These are phyloP conservation scores for Melanocharis versteri DNA, from an alignment of 2,113 vertebrate species.

Conservation along the genomic window DNA sequence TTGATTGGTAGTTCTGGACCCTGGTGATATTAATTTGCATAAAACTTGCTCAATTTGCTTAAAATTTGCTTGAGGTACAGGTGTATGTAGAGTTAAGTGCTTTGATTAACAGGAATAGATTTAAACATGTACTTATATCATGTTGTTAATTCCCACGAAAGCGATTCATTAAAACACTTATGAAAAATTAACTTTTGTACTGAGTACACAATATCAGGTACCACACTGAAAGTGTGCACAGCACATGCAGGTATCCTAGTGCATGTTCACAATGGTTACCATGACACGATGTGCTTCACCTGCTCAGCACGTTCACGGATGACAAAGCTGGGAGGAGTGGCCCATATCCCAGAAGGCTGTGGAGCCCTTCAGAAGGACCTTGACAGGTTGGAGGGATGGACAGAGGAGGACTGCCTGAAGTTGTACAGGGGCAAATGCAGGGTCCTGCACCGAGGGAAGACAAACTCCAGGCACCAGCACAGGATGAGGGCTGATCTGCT, in stretches of 20 bases:
- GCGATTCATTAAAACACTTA: not conserved
- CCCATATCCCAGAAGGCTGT: not conserved
- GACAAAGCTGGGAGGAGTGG: not conserved
- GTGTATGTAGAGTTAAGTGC: not conserved
- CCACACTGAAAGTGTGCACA: too few species aligned
- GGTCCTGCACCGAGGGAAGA: not conserved
- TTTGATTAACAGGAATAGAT: not conserved
- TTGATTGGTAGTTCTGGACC: not conserved
- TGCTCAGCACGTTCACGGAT: not conserved
- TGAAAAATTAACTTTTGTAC: not conserved
- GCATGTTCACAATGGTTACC: not conserved
- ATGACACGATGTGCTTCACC: rapidly evolving
- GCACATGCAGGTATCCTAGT: too few species aligned
- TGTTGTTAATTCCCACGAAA: not conserved
- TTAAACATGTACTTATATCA: not conserved
- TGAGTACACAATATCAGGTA: not conserved
- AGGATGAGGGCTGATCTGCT: not conserved
- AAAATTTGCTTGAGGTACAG: conserved; percentile 1
- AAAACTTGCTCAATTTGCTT: not conserved
- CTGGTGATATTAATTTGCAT: not conserved
- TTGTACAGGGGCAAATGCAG: not conserved
- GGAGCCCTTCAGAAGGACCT: not conserved
- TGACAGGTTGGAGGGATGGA: not conserved
- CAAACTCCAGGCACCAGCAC: not conserved
- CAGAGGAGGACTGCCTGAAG: not conserved